phyloP scores from a whole-genome alignment of 2,888 invertebrate genomes.

The Diabrotica balteata region DNA sequence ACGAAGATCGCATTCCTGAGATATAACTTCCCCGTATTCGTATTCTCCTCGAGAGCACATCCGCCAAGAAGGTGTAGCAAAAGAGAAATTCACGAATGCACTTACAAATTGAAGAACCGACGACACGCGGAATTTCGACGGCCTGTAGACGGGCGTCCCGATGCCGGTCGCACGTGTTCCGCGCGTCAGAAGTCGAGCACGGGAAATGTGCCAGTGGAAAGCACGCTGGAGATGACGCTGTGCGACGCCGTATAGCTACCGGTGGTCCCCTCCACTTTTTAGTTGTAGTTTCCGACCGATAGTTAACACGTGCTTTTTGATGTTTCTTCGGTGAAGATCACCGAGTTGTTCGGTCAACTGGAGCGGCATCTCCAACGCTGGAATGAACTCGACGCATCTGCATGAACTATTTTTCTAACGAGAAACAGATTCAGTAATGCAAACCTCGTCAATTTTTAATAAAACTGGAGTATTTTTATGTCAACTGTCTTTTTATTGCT shows the following conservation, averaged over 20 bases:
- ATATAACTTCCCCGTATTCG: too few relatives aligned
- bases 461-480: too few relatives aligned
- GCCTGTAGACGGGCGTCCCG: background rate
- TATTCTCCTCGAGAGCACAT: too few relatives aligned
- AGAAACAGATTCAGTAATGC: too few relatives aligned
- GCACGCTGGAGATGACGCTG: conserved; percentile 21
- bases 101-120: background rate
- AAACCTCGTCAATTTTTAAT: too few relatives aligned
- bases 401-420: too few relatives aligned
- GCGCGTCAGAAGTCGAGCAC: conserved; percentile 27
- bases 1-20: too few relatives aligned
- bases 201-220: conserved; percentile 21
- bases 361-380: background rate
- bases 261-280: conserved; percentile 8
- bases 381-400: too few relatives aligned
- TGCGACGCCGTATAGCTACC: conserved; percentile 13
- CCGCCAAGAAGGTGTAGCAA: background rate
- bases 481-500: too few relatives aligned
- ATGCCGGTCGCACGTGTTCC: conserved; percentile 22
- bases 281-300: conserved; percentile 5
- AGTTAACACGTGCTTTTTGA: conserved; percentile 17
- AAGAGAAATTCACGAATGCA: background rate
- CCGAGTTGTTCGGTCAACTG: background rate
- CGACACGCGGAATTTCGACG: background rate
- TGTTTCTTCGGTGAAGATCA: background rate